Base-by-base conservation (phyloP, 2,113 vertebrate genomes). In the Capreolus pygargus region DNA sequence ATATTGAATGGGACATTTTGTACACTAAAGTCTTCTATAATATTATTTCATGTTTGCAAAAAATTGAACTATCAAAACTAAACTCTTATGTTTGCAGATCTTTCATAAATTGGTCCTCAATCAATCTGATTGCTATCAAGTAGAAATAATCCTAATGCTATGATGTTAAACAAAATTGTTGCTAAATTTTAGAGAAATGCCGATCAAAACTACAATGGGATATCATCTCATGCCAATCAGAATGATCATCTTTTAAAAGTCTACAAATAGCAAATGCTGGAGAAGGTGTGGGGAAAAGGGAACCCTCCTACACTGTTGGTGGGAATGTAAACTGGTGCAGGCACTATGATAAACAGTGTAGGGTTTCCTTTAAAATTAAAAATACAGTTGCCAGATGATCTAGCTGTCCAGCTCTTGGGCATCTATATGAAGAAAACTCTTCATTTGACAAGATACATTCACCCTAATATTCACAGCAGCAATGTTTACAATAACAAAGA, bases 61-160 rank as follows among this genome's bases (percentile, higher is more conserved):
- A 86, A 87, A 78, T 23, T 39, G 91, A 95, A 70, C 27, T 54
- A n/a, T 81, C 9, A 45, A 81, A 87, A 89, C 23, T 84, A 39
- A 97, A 92, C 23, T 91, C 17, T 47, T 47, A 39, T 61, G 4
- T 82, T 74, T 79, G 33, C 7, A 84, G 90, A 39, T 88, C 28
- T 81, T 92, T 97, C n/a, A 57, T 39, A 81, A 43, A 61, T 60
- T 11, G 58, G 25, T 94, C 33, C 33, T 60, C 33, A 76, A 52
- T 60, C 36, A 57, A 58, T 86, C 17, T 82, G 39, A 43, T 82
- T 57, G 8, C 5, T 91, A 74, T 52, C 14, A 95, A 81, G 19
- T 16, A 94, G 36, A 83, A 92, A 95, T 58, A 91, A 92, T 61
- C 25, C 28, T 91, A 89, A 84, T 96, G 30, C 87, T 45, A 96